Percentiles rank a stretch among this genome's conserved stretches.
These are phyloP conservation scores for Chaunax sp. DNA, from an alignment of 2,797 vertebrate species.

Conservation along the genomic window DNA sequence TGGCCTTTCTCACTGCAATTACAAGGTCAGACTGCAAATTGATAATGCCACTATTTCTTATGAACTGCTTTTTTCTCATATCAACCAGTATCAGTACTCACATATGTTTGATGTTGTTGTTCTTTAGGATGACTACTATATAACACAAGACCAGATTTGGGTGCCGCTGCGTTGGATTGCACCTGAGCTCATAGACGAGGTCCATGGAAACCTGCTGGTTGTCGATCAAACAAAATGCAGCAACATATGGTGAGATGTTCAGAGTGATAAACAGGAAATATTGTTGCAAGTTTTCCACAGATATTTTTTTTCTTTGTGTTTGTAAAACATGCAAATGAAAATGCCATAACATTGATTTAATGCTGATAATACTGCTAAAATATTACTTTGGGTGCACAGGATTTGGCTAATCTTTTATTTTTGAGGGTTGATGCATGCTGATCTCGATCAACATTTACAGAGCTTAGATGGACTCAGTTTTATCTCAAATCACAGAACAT, in stretches of 20 bases:
- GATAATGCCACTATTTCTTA: neutral
- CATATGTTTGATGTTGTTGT: neutral
- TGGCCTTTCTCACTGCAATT: slow-evolving; percentile 92
- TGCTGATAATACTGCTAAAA: neutral
- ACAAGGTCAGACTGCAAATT: slow-evolving; percentile 84
- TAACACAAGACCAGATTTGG: slow-evolving; percentile 98
- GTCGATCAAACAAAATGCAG: slow-evolving; percentile 97
- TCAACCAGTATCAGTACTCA: neutral
- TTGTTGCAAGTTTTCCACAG: neutral
- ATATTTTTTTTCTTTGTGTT: neutral
- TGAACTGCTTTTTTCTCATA: neutral
- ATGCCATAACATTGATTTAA: neutral
- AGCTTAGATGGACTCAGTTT: no score
- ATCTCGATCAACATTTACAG: no score
- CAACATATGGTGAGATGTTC: slow-evolving; percentile 92
- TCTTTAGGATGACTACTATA: slow-evolving; percentile 94
- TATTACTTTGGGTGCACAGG: no score
- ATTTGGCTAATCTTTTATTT: no score
- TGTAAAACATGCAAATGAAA: neutral
- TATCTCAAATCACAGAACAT: no score
- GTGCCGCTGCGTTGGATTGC: slow-evolving; percentile 98
- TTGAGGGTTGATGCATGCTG: no score
- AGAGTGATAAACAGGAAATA: neutral
- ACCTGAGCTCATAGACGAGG: slow-evolving; percentile 97
- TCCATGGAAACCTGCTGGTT: slow-evolving; percentile 94